These are phyloP conservation scores for Apaloderma vittatum DNA, from an alignment of 2,113 vertebrate species.

Conservation along the genomic window DNA sequence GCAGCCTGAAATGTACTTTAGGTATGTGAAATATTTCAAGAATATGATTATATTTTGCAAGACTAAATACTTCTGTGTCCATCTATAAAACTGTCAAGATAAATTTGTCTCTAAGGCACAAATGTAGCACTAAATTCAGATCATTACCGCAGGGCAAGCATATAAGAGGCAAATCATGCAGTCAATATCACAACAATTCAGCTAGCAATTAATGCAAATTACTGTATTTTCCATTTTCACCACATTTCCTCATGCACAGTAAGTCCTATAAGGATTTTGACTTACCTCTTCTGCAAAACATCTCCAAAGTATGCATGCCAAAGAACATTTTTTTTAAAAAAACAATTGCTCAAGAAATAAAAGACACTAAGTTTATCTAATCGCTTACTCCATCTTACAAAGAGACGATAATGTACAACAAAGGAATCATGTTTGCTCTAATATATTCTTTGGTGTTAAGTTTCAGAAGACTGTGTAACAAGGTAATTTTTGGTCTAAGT, in stretches of 20 bases:
- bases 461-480: neutral
- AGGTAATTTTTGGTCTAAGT: neutral
- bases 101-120: constrained; percentile 71
- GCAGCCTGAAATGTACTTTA: constrained; percentile 7
- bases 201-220: constrained; percentile 66
- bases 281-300: constrained; percentile 54
- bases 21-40: constrained; percentile 68
- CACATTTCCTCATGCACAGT: constrained; percentile 37
- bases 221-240: constrained; percentile 47
- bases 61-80: constrained; percentile 71
- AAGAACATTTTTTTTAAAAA: neutral
- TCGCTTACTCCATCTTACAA: neutral
- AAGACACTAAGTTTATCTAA: neutral
- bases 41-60: constrained; percentile 71
- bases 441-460: neutral
- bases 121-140: constrained; percentile 74
- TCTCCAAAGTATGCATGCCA: neutral
- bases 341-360: neutral
- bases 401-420: neutral
- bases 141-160: constrained; percentile 56
- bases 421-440: neutral
- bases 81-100: constrained; percentile 75
- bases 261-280: constrained; percentile 18
- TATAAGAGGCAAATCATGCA: constrained; percentile 65
- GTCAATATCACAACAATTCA: constrained; percentile 48